Conservation (phyloP, 2,888 invertebrate species). For the Tachina fera region DNA sequence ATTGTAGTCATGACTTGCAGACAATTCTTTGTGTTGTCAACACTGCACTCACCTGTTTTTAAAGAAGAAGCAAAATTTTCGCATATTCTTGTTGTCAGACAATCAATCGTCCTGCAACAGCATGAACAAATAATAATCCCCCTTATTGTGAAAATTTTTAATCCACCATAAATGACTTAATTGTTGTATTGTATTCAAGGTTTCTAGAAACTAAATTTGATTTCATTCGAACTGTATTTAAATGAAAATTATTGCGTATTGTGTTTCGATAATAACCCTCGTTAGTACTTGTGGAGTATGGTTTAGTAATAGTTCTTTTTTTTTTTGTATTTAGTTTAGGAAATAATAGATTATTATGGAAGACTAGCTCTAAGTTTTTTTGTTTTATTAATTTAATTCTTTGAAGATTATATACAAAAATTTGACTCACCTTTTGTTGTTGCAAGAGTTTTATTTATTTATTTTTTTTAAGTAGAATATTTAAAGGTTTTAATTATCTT, state of each 20-base stretch:
- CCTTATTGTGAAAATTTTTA: too few species aligned
- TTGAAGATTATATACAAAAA: slow-evolving; percentile 33
- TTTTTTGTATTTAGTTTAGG: slow-evolving; percentile 40
- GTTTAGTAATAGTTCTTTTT: slow-evolving; percentile 13
- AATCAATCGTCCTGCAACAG: too few species aligned
- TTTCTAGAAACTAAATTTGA: too few species aligned
- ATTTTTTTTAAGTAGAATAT: not conserved
- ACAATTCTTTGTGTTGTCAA: too few species aligned
- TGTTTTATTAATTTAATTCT: slow-evolving; percentile 11
- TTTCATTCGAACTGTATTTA: not conserved
- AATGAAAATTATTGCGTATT: not conserved
- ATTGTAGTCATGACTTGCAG: too few species aligned
- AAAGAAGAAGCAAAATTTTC: too few species aligned
- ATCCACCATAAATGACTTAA: too few species aligned
- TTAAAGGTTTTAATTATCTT: not conserved
- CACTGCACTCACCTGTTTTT: too few species aligned
- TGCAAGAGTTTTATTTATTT: not conserved
- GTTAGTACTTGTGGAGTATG: not conserved
- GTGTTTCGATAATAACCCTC: not conserved
- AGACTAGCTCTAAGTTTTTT: slow-evolving; percentile 70
- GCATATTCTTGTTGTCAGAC: too few species aligned
- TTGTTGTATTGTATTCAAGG: too few species aligned
- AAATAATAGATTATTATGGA: slow-evolving; percentile 67
- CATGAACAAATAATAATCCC: too few species aligned
- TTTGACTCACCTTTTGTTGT: slow-evolving; percentile 55